Conservation (phyloP, 2,888 invertebrate genomes). For the Andrena bucephala region DNA sequence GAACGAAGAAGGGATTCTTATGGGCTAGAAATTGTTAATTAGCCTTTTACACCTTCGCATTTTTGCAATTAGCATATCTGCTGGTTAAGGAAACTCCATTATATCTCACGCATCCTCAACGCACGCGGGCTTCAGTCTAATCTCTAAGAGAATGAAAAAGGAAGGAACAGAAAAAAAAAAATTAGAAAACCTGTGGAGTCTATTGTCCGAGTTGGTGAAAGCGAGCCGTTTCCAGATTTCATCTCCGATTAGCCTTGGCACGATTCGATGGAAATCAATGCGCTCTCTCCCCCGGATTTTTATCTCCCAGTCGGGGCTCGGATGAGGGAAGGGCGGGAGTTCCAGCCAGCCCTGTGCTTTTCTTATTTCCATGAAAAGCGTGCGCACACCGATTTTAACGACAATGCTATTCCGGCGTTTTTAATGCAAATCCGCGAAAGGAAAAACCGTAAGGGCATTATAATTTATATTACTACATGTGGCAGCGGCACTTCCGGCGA, state of each 20-base stretch:
- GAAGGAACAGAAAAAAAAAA: conserved; percentile 8
- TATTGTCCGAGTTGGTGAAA: conserved; percentile 68
- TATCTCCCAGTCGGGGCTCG: no score
- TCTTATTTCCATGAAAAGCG: conserved; percentile 79
- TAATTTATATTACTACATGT: conserved; percentile 85
- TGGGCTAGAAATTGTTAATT: conserved; percentile 31
- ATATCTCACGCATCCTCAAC: conserved; percentile 42
- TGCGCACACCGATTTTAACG: conserved; percentile 76
- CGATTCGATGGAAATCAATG: conserved; percentile 64
- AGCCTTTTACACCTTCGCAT: conserved; percentile 11
- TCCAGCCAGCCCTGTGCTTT: conserved; percentile 40
- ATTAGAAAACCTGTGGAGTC: conserved; percentile 54
- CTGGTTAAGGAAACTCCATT: conserved; percentile 34
- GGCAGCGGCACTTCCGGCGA: conserved; percentile 83
- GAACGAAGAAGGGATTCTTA: not conserved
- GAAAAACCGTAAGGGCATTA: conserved; percentile 84
- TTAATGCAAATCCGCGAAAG: conserved; percentile 83
- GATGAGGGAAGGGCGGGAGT: not conserved
- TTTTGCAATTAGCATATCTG: conserved; percentile 29
- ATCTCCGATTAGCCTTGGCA: conserved; percentile 73
- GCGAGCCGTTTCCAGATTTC: conserved; percentile 61
- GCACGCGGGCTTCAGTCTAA: conserved; percentile 4
- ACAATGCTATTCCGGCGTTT: conserved; percentile 80
- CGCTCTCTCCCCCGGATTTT: conserved; percentile 20
- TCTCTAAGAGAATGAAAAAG: not conserved